These are phyloP conservation scores for Proterorhinus semilunaris DNA, from an alignment of 2,113 vertebrate species.

Conservation along the genomic window DNA sequence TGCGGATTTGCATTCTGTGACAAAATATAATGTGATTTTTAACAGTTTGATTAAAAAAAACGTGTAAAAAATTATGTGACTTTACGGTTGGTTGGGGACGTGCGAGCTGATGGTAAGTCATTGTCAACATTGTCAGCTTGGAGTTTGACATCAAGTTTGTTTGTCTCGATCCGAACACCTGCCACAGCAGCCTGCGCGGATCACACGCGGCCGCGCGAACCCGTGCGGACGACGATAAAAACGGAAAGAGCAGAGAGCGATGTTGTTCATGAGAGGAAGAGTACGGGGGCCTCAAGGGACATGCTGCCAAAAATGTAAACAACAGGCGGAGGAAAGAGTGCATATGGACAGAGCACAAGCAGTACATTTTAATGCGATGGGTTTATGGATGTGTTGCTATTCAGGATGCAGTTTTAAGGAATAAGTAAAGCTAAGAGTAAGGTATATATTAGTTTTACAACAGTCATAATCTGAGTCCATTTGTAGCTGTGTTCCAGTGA, in stretches of 20 bases:
- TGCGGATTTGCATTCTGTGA: no score
- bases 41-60: no score
- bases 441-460: not conserved
- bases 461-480: no score
- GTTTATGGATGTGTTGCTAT: no score
- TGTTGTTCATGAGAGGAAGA: constrained; percentile 10
- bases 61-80: no score
- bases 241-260: constrained; percentile 11
- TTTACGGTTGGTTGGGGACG: not conserved
- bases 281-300: constrained; percentile 1
- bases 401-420: no score
- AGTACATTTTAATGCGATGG: no score
- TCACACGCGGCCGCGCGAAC: constrained; percentile 27
- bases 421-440: not conserved
- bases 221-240: constrained; percentile 1
- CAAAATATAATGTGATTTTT: no score
- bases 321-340: no score
- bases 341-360: no score
- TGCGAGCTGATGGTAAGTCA: constrained; percentile 39
- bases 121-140: constrained; percentile 41
- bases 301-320: constrained; percentile 5
- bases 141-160: constrained; percentile 40
- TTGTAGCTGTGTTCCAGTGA: no score
- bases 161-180: constrained; percentile 31
- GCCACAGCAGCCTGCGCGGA: constrained; percentile 31